These are phyloP conservation scores for Spodoptera picta DNA, from an alignment of 2,888 invertebrate species.

Conservation along the genomic window DNA sequence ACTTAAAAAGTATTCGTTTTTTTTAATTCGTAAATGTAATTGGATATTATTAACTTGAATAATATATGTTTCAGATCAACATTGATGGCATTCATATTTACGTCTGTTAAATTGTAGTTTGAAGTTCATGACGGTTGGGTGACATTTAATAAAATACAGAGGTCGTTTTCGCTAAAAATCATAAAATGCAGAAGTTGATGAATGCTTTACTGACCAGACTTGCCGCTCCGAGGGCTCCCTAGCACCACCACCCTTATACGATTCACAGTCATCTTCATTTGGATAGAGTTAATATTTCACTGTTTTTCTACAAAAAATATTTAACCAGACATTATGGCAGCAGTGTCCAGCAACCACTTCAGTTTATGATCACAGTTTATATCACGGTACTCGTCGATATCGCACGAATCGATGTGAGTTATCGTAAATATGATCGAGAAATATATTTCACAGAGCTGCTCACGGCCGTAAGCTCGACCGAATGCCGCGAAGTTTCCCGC, in stretches of 20 bases:
- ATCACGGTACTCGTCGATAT: conserved; percentile 67
- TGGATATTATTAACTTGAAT: too few relatives aligned
- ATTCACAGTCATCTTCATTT: conserved; percentile 92
- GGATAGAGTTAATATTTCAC: conserved; percentile 75
- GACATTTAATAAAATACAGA: background rate
- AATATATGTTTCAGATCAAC: too few relatives aligned
- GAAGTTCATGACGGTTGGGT: background rate
- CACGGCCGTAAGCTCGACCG: conserved; percentile 67
- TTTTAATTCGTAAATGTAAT: too few relatives aligned
- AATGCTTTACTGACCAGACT: conserved; percentile 90
- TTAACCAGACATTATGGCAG: conserved; percentile 71
- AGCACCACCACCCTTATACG: conserved; percentile 94
- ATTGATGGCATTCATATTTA: too few relatives aligned
- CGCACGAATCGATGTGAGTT: conserved; percentile 62
- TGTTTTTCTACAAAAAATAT: conserved; percentile 63
- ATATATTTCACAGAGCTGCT: conserved; percentile 58
- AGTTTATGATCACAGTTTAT: conserved; percentile 66
- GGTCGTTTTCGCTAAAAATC: conserved; percentile 7
- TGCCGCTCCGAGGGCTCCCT: conserved; percentile 93
- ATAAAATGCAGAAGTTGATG: conserved; percentile 12
- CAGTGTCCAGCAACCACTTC: conserved; percentile 63
- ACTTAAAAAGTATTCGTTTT: background rate
- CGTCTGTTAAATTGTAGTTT: too few relatives aligned
- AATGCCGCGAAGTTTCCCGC: conserved; percentile 80
- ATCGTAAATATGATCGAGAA: conserved; percentile 85